These are phyloP conservation scores for Poeciliopsis gracilis DNA, from an alignment of 2,797 vertebrate genomes.

Conservation along the genomic window DNA sequence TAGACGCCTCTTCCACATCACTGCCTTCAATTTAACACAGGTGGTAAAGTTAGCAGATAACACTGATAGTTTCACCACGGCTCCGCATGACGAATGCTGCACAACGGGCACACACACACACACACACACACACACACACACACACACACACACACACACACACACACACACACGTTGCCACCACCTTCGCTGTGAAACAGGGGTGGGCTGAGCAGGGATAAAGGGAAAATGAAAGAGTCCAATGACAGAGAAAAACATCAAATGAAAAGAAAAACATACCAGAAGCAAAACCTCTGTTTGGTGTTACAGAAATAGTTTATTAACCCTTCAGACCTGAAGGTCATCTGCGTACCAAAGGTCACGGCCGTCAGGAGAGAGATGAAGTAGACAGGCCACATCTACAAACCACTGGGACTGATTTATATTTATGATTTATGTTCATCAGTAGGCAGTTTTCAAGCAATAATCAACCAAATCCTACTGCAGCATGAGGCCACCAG, in stretches of 20 bases:
- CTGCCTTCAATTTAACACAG: constrained; percentile 84
- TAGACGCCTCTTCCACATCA: constrained; percentile 82
- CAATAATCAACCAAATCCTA: not conserved
- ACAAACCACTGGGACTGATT: not conserved
- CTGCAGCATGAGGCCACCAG: not conserved
- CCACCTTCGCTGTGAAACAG: constrained; percentile 59
- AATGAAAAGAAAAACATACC: constrained; percentile 39
- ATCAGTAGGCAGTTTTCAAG: constrained; percentile 7
- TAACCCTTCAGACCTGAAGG: constrained; percentile 60
- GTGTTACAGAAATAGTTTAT: constrained; percentile 66
- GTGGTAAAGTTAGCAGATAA: constrained; percentile 83
- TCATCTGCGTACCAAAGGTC: constrained; percentile 44
- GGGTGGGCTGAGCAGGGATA: constrained; percentile 54
- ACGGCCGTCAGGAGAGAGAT: constrained; percentile 64
- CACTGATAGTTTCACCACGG: constrained; percentile 72
- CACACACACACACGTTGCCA: constrained; percentile 20
- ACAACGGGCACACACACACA: constrained; percentile 51
- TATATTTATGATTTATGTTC: constrained; percentile 15
- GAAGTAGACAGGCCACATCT: constrained; percentile 39
- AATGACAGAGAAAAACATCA: constrained; percentile 56
- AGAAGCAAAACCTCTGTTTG: constrained; percentile 53
- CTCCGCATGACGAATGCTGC: constrained; percentile 69
- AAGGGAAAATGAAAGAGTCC: constrained; percentile 51
- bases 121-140: constrained; percentile 12
- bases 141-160: not conserved